phyloP scores from a whole-genome alignment of 2,888 invertebrate genomes.

The Timema cristinae region DNA sequence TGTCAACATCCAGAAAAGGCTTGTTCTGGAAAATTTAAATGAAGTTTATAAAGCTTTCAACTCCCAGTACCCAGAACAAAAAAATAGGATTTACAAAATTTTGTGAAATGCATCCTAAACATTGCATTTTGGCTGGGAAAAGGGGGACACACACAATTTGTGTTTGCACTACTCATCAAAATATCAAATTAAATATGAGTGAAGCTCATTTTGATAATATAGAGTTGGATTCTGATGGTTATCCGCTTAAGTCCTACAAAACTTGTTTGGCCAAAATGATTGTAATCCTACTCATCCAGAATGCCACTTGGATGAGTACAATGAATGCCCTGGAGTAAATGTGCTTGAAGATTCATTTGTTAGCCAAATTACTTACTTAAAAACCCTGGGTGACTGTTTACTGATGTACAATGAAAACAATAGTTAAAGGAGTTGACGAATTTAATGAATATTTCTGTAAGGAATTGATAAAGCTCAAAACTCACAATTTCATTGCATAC shows the following conservation, averaged over 20 bases:
- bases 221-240: neutral
- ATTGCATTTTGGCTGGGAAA: neutral
- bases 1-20: neutral
- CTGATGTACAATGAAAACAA: neutral
- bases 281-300: conserved; percentile 2
- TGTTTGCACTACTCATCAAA: conserved; percentile 8
- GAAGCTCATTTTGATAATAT: neutral
- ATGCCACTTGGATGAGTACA: neutral
- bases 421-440: neutral
- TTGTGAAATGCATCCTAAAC: neutral
- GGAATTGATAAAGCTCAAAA: too few species aligned
- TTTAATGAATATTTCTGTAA: neutral
- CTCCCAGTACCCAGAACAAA: neutral
- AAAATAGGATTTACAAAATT: neutral
- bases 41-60: neutral
- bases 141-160: neutral
- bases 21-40: neutral
- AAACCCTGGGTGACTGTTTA: conserved; percentile 1
- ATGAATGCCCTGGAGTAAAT: neutral
- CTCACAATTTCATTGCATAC: too few species aligned
- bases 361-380: neutral
- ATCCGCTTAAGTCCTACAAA: neutral
- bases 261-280: neutral
- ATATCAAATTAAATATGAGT: conserved; percentile 1
- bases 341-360: conserved; percentile 5